Base-by-base conservation (phyloP, 2,797 vertebrate genomes). In the Trematomus bernacchii region DNA sequence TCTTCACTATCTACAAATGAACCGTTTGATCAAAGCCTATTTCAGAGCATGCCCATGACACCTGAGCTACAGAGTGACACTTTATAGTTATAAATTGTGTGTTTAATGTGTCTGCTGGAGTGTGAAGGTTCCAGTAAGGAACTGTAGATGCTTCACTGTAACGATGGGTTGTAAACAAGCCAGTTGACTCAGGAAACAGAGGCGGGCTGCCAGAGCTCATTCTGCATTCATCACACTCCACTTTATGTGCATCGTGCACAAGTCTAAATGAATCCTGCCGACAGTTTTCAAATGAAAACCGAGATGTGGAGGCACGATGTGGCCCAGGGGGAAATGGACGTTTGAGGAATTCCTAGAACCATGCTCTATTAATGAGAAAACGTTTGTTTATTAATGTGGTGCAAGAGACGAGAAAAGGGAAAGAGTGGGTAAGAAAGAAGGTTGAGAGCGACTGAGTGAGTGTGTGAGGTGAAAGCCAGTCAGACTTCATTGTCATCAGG, bases 101-200 rank as follows among this genome's bases (percentile, higher is more conserved):
- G 47, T 76, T 89, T 84, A 76, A 85, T 79, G 71, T 5, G 60
- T 54, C 71, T 80, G 63, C n/a, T 53, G 69, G 61, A 71, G 69
- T 51, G 75, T 43, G 48, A 80, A 46, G 21, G 33, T 76, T 80
- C 51, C 15, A 0, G 46, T 27, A 23, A 70, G 68, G 76, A 71
- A 73, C 48, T 42, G 42, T 9, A 37, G 50, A 80, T 40, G 66
- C 54, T 55, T 65, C 43, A 12, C 59, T 51, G 65, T 69, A 77
- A 79, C 51, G 79, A 81, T 14, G 2, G 58, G 76, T 37, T 80
- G 79, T 89, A 91, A 91, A 92, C 74, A 81, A 84, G 73, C 66
- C 76, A 0, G 12, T 3, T 40, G 50, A 27, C 27, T 11, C 67
- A 68, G 69, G 72, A 80, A 74, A 66, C 65, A 40, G 44, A 73